Evolutionary conservation across 2,888 invertebrate species (phyloP).

Genomic region (Drosophila mimica): DNA sequence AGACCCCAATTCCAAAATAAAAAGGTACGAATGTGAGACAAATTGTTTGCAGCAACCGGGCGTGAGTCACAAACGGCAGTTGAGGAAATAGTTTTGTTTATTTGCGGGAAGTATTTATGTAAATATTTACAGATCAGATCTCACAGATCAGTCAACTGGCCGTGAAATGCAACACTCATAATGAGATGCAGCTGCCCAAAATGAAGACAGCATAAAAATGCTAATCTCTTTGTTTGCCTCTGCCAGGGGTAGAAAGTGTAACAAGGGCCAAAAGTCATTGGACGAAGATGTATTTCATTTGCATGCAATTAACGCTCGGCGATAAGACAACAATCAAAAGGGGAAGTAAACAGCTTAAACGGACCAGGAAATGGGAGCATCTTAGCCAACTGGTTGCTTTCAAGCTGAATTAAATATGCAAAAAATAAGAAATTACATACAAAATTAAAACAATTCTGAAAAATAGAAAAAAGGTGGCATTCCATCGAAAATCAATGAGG

Average conservation of each 20-base stretch:
- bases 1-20: constrained; percentile 27
- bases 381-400: not conserved
- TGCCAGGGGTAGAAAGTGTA: constrained; percentile 72
- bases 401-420: not conserved
- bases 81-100: constrained; percentile 51
- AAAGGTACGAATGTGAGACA: constrained; percentile 55
- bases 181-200: constrained; percentile 57
- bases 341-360: constrained; percentile 2
- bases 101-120: constrained; percentile 56
- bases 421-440: not conserved
- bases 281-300: constrained; percentile 55
- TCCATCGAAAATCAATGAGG: not conserved
- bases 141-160: constrained; percentile 55
- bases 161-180: constrained; percentile 66
- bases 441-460: not conserved
- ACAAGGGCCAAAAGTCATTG: constrained; percentile 58
- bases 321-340: constrained; percentile 36
- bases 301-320: constrained; percentile 66
- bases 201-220: constrained; percentile 43
- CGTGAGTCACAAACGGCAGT: constrained; percentile 25
- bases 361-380: not conserved
- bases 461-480: not conserved
- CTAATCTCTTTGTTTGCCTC: constrained; percentile 34
- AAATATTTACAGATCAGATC: constrained; percentile 42
- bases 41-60: constrained; percentile 43